Base-by-base conservation (phyloP, 2,113 vertebrate species). In the Gnathonemus echidnorhynchus region DNA sequence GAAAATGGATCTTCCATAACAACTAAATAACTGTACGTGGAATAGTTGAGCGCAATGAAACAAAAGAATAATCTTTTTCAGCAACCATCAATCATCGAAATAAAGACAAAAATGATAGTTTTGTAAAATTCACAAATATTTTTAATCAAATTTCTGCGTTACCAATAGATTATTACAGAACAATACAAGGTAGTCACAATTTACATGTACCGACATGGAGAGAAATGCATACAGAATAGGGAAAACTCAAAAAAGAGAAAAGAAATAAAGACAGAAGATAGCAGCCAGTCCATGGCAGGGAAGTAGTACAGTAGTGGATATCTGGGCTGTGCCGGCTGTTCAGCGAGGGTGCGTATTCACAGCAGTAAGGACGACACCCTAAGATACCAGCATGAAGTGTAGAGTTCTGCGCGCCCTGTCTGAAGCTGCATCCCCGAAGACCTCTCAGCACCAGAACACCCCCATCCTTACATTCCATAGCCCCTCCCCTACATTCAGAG, bases 401-500 rank as follows among this genome's bases (percentile, higher is more conserved):
- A 21, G 35, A 46, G 19, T 42, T 21, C 42, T 21, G 39, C 15
- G 0, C 3, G 8, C 21, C 2, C 6, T 11, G 19, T 42, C 15
- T 42, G 39, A 84, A 48, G 80, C 45, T 46, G 80, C 80, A 9
- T 15, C 80, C 42, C 8, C 2, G 8, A 87, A 35, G 5, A 88
- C 5, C 52, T 3, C 52, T 5, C 50, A 27, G 24, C 86, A 62
- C 7, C 88, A 45, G 1, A 5, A 77, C 91, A 90, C 19, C 77
- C 77, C 77, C 5, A 13, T 39, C 35, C 35, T 80, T 27, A 31
- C 74, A 39, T 80, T 62, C 70, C 70, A 39, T 24, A 39, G 11
- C 70, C 70, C 27, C 31, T 88, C 88, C 0, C 91, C 92, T 87
- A 31, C 56, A 35, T 15, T 87, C 84, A 49, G n/a, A 58, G 7